Evolutionary conservation across 1,140 invertebrate genomes (phyloP).

Genomic region (Sycophaga agraensis): DNA sequence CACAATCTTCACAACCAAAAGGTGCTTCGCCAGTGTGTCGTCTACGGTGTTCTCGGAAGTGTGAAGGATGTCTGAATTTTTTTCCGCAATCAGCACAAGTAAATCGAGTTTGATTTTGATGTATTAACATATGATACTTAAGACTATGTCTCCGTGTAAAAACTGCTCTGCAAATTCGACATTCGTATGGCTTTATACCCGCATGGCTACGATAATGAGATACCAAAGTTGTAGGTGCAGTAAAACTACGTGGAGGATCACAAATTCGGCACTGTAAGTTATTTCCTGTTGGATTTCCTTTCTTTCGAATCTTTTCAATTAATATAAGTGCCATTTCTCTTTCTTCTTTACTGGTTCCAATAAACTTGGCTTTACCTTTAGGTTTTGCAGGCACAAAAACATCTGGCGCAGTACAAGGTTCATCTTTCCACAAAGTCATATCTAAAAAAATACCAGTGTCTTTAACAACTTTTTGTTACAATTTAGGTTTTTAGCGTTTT

Average conservation of each 20-base stretch:
- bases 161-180: conserved; percentile 64
- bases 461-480: too few relatives aligned
- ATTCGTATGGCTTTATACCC: conserved; percentile 69
- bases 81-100: conserved; percentile 66
- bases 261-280: conserved; percentile 66
- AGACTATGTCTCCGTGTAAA: conserved; percentile 69
- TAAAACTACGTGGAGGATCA: conserved; percentile 64
- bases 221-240: conserved; percentile 66
- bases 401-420: conserved; percentile 19
- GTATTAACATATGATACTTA: conserved; percentile 71
- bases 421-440: conserved; percentile 32
- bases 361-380: conserved; percentile 61
- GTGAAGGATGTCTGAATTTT: conserved; percentile 69
- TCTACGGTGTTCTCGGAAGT: conserved; percentile 68
- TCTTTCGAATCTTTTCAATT: conserved; percentile 57
- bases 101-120: conserved; percentile 68
- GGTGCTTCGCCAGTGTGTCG: conserved; percentile 69
- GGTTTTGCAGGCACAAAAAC: conserved; percentile 45
- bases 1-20: conserved; percentile 67
- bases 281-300: conserved; percentile 53
- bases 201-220: conserved; percentile 71
- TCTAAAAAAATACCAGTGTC: too few relatives aligned
- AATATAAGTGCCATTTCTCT: conserved; percentile 57
- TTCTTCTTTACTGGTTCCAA: conserved; percentile 59
- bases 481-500: too few relatives aligned